Evolutionary conservation across 2,113 vertebrate species (phyloP).

Genomic region (Antidorcas marsupialis): DNA sequence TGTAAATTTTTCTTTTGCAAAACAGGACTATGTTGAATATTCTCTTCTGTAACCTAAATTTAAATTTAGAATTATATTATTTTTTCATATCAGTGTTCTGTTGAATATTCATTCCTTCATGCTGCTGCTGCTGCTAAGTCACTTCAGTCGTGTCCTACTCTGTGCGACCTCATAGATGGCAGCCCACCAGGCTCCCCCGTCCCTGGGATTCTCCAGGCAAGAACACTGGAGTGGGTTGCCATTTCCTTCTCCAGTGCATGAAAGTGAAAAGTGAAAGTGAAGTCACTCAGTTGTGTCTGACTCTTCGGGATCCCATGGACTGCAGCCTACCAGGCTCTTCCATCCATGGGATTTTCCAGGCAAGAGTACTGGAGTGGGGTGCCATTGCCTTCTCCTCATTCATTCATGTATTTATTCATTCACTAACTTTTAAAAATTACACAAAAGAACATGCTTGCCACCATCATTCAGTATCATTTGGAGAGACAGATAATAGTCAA

Average conservation of each 20-base stretch:
- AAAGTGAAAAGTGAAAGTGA: too few relatives aligned
- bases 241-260: too few relatives aligned
- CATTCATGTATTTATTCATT: not conserved
- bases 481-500: not conserved
- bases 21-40: not conserved
- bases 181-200: too few relatives aligned
- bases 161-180: too few relatives aligned
- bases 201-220: too few relatives aligned
- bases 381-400: not conserved
- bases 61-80: not conserved
- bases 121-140: not conserved
- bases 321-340: too few relatives aligned
- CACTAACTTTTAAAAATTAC: not conserved
- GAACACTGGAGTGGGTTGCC: too few relatives aligned
- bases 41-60: not conserved
- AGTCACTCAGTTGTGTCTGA: too few relatives aligned
- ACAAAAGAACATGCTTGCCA: not conserved
- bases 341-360: too few relatives aligned
- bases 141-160: too few relatives aligned
- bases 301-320: too few relatives aligned
- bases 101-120: not conserved
- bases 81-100: not conserved
- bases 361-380: too few relatives aligned
- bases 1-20: not conserved
- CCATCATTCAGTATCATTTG: not conserved